A percentile compares a stretch with the other conserved stretches of the same genome.
Conservation (phyloP, 2,113 vertebrate genomes). For the Mesembrinibis cayennensis region DNA sequence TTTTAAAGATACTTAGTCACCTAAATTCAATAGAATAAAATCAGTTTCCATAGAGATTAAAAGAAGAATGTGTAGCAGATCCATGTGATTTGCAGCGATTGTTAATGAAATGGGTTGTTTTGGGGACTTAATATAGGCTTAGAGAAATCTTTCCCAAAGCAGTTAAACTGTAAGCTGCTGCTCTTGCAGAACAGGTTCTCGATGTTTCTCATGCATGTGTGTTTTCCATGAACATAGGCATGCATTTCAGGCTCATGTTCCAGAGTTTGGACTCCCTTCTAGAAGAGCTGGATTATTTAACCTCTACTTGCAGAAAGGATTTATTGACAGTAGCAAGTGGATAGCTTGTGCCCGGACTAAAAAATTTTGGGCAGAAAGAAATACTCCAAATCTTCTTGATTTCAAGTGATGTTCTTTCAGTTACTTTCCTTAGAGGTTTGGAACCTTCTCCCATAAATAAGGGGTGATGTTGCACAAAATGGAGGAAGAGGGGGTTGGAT, state of each 20-base stretch:
- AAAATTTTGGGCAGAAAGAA: background rate
- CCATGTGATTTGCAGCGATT: background rate
- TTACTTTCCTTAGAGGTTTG: background rate
- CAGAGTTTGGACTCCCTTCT: background rate
- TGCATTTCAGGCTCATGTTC: constrained; percentile 21
- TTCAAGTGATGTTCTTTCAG: background rate
- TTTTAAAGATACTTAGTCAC: constrained; percentile 1
- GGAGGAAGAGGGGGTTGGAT: background rate
- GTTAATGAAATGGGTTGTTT: background rate
- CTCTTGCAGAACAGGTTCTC: constrained; percentile 24
- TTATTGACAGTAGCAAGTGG: background rate
- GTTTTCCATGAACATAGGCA: constrained; percentile 35
- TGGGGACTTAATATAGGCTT: background rate
- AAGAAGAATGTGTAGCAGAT: background rate
- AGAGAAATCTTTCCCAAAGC: background rate
- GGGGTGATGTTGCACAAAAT: background rate
- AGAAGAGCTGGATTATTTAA: background rate
- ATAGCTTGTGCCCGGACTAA: background rate
- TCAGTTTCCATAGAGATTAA: constrained; percentile 13
- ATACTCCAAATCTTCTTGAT: background rate
- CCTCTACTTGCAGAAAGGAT: background rate
- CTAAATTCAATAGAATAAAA: background rate
- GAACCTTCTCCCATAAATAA: background rate
- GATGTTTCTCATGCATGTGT: background rate
- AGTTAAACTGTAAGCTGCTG: constrained; percentile 11